These are phyloP conservation scores for Luffia ferchaultella DNA, from an alignment of 2,888 invertebrate species.

Conservation along the genomic window DNA sequence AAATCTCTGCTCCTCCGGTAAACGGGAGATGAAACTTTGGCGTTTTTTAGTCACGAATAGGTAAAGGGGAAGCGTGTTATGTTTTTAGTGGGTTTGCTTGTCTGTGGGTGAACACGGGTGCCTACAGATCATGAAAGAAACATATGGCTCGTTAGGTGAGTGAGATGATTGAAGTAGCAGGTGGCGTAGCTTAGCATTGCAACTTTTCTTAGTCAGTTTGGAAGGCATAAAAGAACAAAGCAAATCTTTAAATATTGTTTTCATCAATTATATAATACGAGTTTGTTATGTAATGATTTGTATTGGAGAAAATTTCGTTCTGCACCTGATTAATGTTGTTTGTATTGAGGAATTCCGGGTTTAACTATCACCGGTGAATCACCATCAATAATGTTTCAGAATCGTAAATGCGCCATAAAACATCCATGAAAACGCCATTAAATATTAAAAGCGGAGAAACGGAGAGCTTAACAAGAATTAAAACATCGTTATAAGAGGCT, in stretches of 20 bases:
- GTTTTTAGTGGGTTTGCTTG: constrained; percentile 28
- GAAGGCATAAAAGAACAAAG: too few species aligned
- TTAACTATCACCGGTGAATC: too few species aligned
- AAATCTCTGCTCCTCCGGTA: constrained; percentile 46
- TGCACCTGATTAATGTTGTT: too few species aligned
- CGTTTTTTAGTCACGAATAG: constrained; percentile 50
- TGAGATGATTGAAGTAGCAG: constrained; percentile 15
- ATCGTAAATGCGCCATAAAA: constrained; percentile 62
- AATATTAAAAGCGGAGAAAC: constrained; percentile 67
- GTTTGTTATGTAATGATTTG: too few species aligned
- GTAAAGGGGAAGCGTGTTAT: constrained; percentile 43
- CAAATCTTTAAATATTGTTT: too few species aligned
- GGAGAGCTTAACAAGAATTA: constrained; percentile 67
- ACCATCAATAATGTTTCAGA: constrained; percentile 52
- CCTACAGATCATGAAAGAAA: constrained; percentile 13
- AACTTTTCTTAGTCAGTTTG: too few species aligned
- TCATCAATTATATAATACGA: too few species aligned
- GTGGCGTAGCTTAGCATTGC: constrained; percentile 16
- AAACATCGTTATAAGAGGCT: constrained; percentile 62
- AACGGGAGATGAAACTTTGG: constrained; percentile 45
- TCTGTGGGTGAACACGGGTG: neutral
- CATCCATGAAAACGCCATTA: constrained; percentile 64
- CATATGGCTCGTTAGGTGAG: constrained; percentile 52
- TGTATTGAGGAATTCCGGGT: too few species aligned
- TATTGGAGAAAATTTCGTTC: too few species aligned